A percentile compares a stretch with the other conserved stretches of the same genome.
These are phyloP conservation scores for Hucho hucho DNA, from an alignment of 2,113 vertebrate species.

Conservation along the genomic window DNA sequence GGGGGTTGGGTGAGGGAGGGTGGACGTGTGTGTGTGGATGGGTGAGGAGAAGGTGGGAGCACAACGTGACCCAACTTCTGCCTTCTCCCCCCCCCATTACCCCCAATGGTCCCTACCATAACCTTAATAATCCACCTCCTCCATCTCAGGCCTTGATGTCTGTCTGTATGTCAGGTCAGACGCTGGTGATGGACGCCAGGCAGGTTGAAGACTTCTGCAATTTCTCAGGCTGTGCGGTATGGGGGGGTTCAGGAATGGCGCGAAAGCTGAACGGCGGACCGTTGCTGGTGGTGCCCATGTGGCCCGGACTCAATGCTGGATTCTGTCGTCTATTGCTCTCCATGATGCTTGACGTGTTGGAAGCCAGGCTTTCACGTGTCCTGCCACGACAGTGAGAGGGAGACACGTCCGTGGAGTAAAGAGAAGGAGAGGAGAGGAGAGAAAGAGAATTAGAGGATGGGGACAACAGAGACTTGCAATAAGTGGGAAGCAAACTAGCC, in stretches of 20 bases:
- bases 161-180: constrained; percentile 79
- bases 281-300: constrained; percentile 82
- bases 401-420: neutral
- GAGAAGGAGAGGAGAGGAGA: neutral
- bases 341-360: constrained; percentile 98
- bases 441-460: neutral
- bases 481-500: neutral
- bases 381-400: constrained; percentile 64
- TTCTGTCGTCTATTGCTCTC: constrained; percentile 99
- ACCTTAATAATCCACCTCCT: constrained; percentile 32
- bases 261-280: constrained; percentile 90
- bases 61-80: neutral
- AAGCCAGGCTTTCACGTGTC: constrained; percentile 98
- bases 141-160: constrained; percentile 26
- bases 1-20: constrained; percentile 55
- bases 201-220: constrained; percentile 97
- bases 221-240: constrained; percentile 89
- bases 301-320: constrained; percentile 90
- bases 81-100: constrained; percentile 10
- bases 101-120: neutral
- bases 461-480: neutral
- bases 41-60: constrained; percentile 26
- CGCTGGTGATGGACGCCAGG: constrained; percentile 98
- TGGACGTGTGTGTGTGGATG: constrained; percentile 23
- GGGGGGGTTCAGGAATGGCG: constrained; percentile 84